Conservation (phyloP, 2,113 vertebrate species). For the Hassar affinis region DNA sequence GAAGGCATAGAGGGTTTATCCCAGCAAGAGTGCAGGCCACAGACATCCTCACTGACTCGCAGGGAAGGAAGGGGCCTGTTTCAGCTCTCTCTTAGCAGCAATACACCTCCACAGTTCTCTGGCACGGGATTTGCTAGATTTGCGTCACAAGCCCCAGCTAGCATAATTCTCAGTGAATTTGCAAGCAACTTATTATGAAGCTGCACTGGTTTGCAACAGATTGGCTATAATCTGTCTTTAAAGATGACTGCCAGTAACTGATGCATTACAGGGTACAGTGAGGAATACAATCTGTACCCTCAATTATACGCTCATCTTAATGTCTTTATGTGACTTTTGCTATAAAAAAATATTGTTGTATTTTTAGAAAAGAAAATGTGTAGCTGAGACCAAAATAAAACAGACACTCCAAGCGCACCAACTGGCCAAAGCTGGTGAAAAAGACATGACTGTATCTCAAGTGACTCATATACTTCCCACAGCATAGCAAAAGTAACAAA, state of each 20-base stretch:
- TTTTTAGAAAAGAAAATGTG: constrained; percentile 20
- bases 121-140: constrained; percentile 41
- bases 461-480: constrained; percentile 3
- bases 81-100: constrained; percentile 36
- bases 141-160: constrained; percentile 43
- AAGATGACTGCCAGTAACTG: not conserved
- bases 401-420: not conserved
- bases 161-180: constrained; percentile 10
- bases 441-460: not conserved
- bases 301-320: not conserved
- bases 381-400: constrained; percentile 30
- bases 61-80: constrained; percentile 35
- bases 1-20: constrained; percentile 68
- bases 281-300: not conserved
- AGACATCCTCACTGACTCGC: constrained; percentile 28
- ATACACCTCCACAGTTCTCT: constrained; percentile 46
- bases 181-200: constrained; percentile 16
- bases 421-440: constrained; percentile 16
- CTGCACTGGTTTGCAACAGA: constrained; percentile 1
- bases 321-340: not conserved
- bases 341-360: not conserved
- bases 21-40: constrained; percentile 54
- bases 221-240: not conserved
- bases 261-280: not conserved
- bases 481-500: not conserved